Base-by-base conservation (phyloP, 2,888 invertebrate genomes). In the Mythimna loreyi region DNA sequence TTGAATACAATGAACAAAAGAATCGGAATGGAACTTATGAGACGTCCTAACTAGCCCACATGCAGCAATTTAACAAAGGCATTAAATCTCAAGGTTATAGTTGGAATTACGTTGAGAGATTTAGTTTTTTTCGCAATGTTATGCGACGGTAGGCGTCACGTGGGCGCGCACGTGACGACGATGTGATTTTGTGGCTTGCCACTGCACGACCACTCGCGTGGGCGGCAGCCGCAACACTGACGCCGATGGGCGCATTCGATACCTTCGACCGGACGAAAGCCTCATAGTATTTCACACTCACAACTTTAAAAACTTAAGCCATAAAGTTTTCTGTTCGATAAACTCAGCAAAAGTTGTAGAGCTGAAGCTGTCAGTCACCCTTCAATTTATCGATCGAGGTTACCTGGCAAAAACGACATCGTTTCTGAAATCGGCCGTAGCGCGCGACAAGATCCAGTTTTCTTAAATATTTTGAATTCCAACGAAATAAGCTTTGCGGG, bases 51-150 rank as follows among this genome's bases (percentile, higher is more conserved):
- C 85, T 89, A 89, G 90, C 93, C 92, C 93, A 94, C 94, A 90
- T 92, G 88, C 86, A 86, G 89, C 89, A 90, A 91, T 92, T 92
- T 92, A 92, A 93, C 88, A 88, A 91, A 93, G 91, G 92, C 90
- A 92, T 94, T 94, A 92, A 92, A 91, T 92, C 90, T 93, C 94
- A 95, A 96, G 95, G 95, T 93, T 93, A 87, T 84, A 87, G 87
- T 91, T 87, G 89, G 88, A 93, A 91, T 92, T 89, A 90, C 87
- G 90, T 90, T 89, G 85, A 86, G 89, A 92, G 91, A 92, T 93
- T 93, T 91, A 87, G 87, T 91, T 94, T 94, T 92, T 96, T 95
- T 96, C 93, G 95, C 95, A 95, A 95, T 90, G 91, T 91, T 92
- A 88, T 93, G 91, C 85, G 89, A 86, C 83, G 89, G 95, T 94